phyloP scores from a whole-genome alignment of 1,140 invertebrate genomes.

The Spodoptera frugiperda region DNA sequence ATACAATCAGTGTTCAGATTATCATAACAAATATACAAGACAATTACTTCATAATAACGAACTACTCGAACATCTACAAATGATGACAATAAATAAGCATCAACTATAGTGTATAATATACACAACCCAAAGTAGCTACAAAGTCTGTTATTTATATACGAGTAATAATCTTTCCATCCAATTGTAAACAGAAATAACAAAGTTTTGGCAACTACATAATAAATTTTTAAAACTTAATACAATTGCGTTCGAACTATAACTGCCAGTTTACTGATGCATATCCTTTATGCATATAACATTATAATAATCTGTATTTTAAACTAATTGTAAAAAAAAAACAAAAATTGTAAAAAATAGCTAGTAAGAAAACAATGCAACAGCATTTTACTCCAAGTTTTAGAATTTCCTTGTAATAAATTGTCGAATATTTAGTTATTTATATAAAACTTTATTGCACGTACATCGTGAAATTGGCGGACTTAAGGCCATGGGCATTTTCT shows the following conservation, averaged over 20 bases:
- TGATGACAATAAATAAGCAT: no score
- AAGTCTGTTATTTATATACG: no score
- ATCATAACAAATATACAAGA: background rate
- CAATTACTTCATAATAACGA: background rate
- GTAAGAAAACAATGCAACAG: slow-evolving; percentile 11
- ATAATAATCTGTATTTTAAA: slow-evolving; percentile 41
- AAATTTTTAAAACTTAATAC: slow-evolving; percentile 48
- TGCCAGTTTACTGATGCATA: slow-evolving; percentile 20
- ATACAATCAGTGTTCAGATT: slow-evolving; percentile 3
- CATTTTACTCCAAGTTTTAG: background rate
- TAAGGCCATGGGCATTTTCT: no score
- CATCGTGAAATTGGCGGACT: no score
- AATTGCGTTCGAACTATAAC: slow-evolving; percentile 16
- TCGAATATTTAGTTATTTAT: no score
- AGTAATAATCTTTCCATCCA: slow-evolving; percentile 2
- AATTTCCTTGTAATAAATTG: no score
- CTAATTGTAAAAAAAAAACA: slow-evolving; percentile 17
- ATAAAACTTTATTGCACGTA: no score
- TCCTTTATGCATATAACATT: slow-evolving; percentile 37
- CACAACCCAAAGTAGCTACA: no score
- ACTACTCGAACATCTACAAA: no score
- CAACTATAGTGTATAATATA: no score
- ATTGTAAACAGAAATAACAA: slow-evolving; percentile 44
- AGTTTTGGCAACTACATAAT: slow-evolving; percentile 27
- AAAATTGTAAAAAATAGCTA: background rate